Percentiles rank a stretch among this genome's conserved stretches.
Conservation (phyloP, 2,797 vertebrate genomes). For the Bovichtus variegatus region DNA sequence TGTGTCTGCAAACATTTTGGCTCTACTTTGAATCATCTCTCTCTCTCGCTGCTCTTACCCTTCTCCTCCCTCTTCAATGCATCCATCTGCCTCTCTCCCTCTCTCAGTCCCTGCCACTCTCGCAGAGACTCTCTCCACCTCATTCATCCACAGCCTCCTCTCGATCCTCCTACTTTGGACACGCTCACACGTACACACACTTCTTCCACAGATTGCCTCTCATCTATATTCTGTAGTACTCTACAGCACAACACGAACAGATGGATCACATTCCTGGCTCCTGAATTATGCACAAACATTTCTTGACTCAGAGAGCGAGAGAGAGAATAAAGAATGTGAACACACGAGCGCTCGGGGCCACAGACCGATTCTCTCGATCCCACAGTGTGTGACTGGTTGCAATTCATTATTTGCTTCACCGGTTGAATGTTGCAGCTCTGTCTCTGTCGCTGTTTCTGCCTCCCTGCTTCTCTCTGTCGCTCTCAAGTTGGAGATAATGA, state of each 20-base stretch:
- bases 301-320: slow-evolving; percentile 63
- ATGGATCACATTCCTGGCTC: slow-evolving; percentile 78
- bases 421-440: slow-evolving; percentile 25
- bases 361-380: slow-evolving; percentile 53
- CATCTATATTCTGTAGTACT: slow-evolving; percentile 81
- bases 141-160: slow-evolving; percentile 65
- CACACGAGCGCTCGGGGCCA: slow-evolving; percentile 63
- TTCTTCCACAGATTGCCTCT: slow-evolving; percentile 70
- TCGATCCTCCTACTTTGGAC: slow-evolving; percentile 63
- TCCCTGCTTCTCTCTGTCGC: not conserved
- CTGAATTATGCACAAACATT: slow-evolving; percentile 81
- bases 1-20: not conserved
- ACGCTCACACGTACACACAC: slow-evolving; percentile 48
- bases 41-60: not conserved
- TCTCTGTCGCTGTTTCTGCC: slow-evolving; percentile 38
- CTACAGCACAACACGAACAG: slow-evolving; percentile 71
- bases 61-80: not conserved
- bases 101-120: slow-evolving; percentile 34
- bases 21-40: not conserved
- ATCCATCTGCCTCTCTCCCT: slow-evolving; percentile 33
- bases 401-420: slow-evolving; percentile 55
- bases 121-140: slow-evolving; percentile 49
- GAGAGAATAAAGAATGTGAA: slow-evolving; percentile 71
- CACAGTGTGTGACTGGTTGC: slow-evolving; percentile 45
- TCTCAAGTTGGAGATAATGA: slow-evolving; percentile 48